Evolutionary conservation across 2,797 vertebrate species (phyloP), one percentile per base, ranked within the genome.

Genomic region (Apodemus agrarius): DNA sequence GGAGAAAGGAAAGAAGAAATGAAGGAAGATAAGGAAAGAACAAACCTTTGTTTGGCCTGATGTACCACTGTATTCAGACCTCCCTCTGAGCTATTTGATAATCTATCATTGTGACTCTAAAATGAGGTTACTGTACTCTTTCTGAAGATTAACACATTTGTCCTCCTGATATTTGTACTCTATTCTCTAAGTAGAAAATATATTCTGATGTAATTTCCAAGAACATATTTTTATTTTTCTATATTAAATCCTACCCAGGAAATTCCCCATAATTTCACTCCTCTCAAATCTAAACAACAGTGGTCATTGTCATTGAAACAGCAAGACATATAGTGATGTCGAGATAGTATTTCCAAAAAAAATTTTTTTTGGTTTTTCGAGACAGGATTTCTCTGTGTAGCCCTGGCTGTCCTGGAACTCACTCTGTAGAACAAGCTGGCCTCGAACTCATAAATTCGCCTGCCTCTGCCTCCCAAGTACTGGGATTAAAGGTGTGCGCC

Each of bases 251-350:
- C 11, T 72, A 87, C 37, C 72, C 69, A 40, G 31, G 10, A 85
- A 85, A 65, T 54, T 63, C 69, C 34, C 61, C 21, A 17, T 26
- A 54, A 67, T n/a, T 94, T 78, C 29, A 40, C 2, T 63, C 14
- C 54, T 19, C 17, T 49, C 63, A 49, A 63, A n/a, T 82, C 54
- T 76, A 59, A 89, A 49, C 43, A 79, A 90, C 19, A 85, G 1
- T 34, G n/a, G 43, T 63, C 9, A 57, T 59, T 91, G 72, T 78
- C 31, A 93, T 74, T 81, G 63, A 72, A 95, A 93, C 85, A 93
- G 46, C 26, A 93, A 89, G 22, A 93, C 88, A 83, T 37, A 85
- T 0, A 89, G 31, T 29, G 79, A 75, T 12, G 67, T 34, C 29
- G 52, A 89, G 89, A 79, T 34, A 57, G 82, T 29, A 87, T 74